Conservation (phyloP, 2,797 vertebrate genomes). For the Argyrosomus regius region DNA sequence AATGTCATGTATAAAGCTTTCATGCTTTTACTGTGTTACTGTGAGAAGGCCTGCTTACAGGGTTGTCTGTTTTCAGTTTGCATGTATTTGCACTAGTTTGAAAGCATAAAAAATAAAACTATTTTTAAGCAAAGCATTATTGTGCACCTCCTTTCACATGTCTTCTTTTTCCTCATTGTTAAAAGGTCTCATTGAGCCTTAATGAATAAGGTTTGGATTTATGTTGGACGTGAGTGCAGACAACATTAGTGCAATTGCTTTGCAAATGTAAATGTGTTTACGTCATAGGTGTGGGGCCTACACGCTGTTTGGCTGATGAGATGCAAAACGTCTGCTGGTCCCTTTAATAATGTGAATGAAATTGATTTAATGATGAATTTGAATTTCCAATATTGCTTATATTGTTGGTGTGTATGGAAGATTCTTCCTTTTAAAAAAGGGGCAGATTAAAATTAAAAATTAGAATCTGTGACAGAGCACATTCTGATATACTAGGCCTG, state of each 20-base stretch:
- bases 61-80: constrained; percentile 73
- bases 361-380: not conserved
- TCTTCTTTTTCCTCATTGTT: constrained; percentile 1
- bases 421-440: not conserved
- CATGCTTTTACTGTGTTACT: constrained; percentile 33
- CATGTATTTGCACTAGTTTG: constrained; percentile 85
- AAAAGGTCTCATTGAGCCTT: not conserved
- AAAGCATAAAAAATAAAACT: constrained; percentile 68
- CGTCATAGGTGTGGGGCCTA: not conserved
- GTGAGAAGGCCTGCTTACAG: constrained; percentile 52
- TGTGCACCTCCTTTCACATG: constrained; percentile 2
- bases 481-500: not conserved
- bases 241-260: constrained; percentile 27
- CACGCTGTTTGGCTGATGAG: not conserved
- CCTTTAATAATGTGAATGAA: constrained; percentile 1
- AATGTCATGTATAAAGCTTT: constrained; percentile 40
- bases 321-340: not conserved
- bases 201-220: constrained; percentile 4
- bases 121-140: constrained; percentile 68
- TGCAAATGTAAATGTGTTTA: constrained; percentile 8
- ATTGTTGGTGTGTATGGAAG: not conserved
- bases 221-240: not conserved
- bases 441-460: not conserved
- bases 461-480: not conserved
- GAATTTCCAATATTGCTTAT: not conserved